These are phyloP conservation scores for Drosophila simulans DNA, from an alignment of 1,140 invertebrate species.

Conservation along the genomic window DNA sequence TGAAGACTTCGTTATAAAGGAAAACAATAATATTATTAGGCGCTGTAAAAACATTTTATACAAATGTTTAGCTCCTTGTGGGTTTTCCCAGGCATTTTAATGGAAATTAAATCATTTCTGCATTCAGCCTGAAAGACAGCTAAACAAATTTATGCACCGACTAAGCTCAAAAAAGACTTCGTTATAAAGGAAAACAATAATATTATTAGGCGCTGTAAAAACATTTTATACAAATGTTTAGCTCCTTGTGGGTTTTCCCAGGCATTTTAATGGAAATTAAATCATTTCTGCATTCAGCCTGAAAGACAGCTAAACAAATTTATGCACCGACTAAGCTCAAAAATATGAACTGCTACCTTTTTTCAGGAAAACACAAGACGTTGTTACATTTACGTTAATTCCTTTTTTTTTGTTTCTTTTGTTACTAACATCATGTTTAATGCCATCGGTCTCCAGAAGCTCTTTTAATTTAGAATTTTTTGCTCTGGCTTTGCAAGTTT, in stretches of 20 bases:
- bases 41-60: too few species aligned
- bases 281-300: slow-evolving; percentile 17
- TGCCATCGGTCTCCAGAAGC: neutral
- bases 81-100: too few species aligned
- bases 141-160: slow-evolving; percentile 67
- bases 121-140: slow-evolving; percentile 51
- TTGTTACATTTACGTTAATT: slow-evolving; percentile 32
- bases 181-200: too few species aligned
- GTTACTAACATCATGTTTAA: too few species aligned
- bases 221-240: too few species aligned
- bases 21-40: too few species aligned
- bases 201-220: too few species aligned
- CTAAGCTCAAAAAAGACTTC: slow-evolving; percentile 20
- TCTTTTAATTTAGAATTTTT: slow-evolving; percentile 41
- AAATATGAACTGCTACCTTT: slow-evolving; percentile 62
- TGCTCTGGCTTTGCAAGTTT: slow-evolving; percentile 1
- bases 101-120: too few species aligned
- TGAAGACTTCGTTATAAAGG: too few species aligned
- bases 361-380: slow-evolving; percentile 6
- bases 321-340: slow-evolving; percentile 62
- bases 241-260: too few species aligned
- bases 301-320: slow-evolving; percentile 66
- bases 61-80: too few species aligned
- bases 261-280: too few species aligned
- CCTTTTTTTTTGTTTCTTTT: slow-evolving; percentile 14